Conservation (phyloP, 37 sponge, comb jelly and placozoan species). For the Amphimedon queenslandica region DNA sequence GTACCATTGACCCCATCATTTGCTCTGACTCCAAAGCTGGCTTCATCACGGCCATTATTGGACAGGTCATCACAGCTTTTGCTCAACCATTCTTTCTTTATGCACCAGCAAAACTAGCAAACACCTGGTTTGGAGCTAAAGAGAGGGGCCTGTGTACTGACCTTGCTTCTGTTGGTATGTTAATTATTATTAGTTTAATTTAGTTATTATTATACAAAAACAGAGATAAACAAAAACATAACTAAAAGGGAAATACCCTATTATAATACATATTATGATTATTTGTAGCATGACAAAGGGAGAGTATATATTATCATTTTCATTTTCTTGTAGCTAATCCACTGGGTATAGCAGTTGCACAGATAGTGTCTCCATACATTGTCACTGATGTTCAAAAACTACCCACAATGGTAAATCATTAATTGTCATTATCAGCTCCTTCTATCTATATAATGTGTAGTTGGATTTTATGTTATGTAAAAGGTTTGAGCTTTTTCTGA, state of each 20-base stretch:
- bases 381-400: slow-evolving; percentile 30
- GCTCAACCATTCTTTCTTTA: slow-evolving; percentile 73
- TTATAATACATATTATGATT: too few species aligned
- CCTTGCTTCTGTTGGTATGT: slow-evolving; percentile 36
- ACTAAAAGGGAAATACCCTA: too few species aligned
- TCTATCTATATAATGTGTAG: too few species aligned
- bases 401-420: slow-evolving; percentile 30
- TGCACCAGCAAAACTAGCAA: slow-evolving; percentile 72
- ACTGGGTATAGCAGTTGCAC: slow-evolving; percentile 64
- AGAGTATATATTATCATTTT: too few species aligned
- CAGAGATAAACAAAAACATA: too few species aligned
- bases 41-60: slow-evolving; percentile 36
- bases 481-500: too few species aligned
- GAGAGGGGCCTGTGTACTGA: slow-evolving; percentile 30
- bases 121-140: slow-evolving; percentile 63
- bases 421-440: too few species aligned
- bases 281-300: too few species aligned
- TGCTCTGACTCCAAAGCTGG: slow-evolving; percentile 2
- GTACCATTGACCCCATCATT: slow-evolving; percentile 16
- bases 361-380: slow-evolving; percentile 50
- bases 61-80: slow-evolving; percentile 50
- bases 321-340: slow-evolving; percentile 64
- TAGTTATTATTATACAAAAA: too few species aligned
- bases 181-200: not conserved
- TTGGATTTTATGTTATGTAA: too few species aligned